These are phyloP conservation scores for Bombylius major DNA, from an alignment of 2,888 invertebrate genomes.

Conservation along the genomic window DNA sequence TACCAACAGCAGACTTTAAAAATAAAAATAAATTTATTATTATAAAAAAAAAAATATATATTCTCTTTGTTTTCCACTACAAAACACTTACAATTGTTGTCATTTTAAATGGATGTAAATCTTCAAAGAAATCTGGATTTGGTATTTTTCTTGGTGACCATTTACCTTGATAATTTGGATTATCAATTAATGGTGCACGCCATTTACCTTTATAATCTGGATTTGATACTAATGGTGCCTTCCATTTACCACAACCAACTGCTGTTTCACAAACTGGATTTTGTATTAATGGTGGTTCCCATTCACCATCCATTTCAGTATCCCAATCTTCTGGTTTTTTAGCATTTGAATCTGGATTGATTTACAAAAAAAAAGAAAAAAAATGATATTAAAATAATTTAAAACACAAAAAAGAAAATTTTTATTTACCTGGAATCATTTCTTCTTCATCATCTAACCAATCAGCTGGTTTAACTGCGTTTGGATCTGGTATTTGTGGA, in stretches of 20 bases:
- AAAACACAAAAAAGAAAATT: constrained; percentile 19
- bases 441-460: constrained; percentile 90
- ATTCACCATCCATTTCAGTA: constrained; percentile 95
- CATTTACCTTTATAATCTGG: constrained; percentile 88
- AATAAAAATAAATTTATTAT: constrained; percentile 7
- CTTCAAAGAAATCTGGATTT: constrained; percentile 90
- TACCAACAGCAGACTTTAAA: constrained; percentile 74
- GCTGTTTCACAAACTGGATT: constrained; percentile 73
- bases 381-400: neutral
- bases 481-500: constrained; percentile 73
- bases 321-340: constrained; percentile 93
- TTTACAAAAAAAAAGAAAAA: too few relatives aligned
- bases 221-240: constrained; percentile 71
- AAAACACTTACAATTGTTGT: constrained; percentile 64
- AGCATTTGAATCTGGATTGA: constrained; percentile 58
- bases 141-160: constrained; percentile 79
- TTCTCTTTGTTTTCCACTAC: too few relatives aligned
- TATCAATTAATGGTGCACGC: constrained; percentile 78
- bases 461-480: constrained; percentile 71
- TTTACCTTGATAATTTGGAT: constrained; percentile 91
- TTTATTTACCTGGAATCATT: constrained; percentile 48
- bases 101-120: constrained; percentile 81
- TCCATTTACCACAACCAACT: constrained; percentile 88
- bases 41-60: neutral
- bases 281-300: constrained; percentile 88